Evolutionary conservation across 2,888 invertebrate species (phyloP), one percentile per base, ranked within the genome.

Genomic region (Pediacus dermestoides): DNA sequence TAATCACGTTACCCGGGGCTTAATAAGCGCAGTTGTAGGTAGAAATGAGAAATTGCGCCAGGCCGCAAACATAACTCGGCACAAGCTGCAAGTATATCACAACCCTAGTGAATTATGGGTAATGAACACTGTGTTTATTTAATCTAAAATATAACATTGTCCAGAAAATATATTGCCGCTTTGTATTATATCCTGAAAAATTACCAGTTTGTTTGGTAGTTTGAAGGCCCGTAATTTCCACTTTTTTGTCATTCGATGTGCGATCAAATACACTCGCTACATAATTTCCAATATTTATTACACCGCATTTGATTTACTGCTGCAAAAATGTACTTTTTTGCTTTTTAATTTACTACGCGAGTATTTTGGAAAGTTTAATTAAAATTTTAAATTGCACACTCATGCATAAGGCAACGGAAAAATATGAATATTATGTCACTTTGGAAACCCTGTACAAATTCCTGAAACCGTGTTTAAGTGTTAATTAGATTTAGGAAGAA

Each of bases 41-140:
- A 61, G 62, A 63, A 65, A 66, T 65, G 64, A 64, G 65, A 65
- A 66, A 67, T 64, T 55, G 62, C 58, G 55, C 58, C 53, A 52
- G 53, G 61, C 64, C 62, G 56, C 64, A 63, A 56, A 63, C 61
- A 67, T 67, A 67, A 66, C 61, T 66, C 61, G 48, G 50, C 56
- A 46, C 58, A 46, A 60, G 59, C 55, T 55, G 60, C 57, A 57
- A 63, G 60, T 66, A 63, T 63, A 66, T 67, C 64, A 64, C 64
- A 54, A 53, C 54, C 57, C 56, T 53, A 46, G 53, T 67, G 61
- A 68, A 61, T 64, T 66, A 67, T 63, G 63, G 54, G 60, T 58
- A 65, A 66, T 66, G 64, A 66, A 66, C 64, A 63, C 63, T 64
- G 62, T 63, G 65, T 67, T 67, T 68, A 66, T 66, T 65, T 65